A percentile compares a stretch with the other conserved stretches of the same genome.
These are phyloP conservation scores for Artibeus lituratus DNA, from an alignment of 2,797 vertebrate species.

Conservation along the genomic window DNA sequence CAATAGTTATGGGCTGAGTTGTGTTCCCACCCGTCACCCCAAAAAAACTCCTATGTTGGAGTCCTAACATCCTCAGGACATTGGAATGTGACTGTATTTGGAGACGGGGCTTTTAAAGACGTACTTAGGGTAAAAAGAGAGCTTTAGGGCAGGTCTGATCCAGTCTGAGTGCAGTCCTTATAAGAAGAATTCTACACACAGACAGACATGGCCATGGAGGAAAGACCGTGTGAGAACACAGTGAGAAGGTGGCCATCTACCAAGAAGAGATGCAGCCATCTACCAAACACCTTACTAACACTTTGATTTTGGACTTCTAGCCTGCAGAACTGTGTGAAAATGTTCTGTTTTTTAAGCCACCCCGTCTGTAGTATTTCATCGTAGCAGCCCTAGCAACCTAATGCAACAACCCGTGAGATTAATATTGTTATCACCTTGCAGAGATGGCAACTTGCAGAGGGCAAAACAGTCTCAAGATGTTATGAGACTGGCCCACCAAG, in stretches of 20 bases:
- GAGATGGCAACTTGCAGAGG: background rate
- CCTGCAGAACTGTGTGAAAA: background rate
- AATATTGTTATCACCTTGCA: background rate
- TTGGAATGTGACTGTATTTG: background rate
- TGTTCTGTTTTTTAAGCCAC: background rate
- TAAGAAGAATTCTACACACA: background rate
- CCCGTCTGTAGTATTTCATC: background rate
- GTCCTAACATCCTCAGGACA: background rate
- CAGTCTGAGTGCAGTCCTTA: background rate
- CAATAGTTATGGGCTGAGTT: background rate
- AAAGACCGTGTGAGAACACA: background rate
- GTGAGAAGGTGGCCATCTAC: background rate
- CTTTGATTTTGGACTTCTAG: background rate
- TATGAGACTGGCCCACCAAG: background rate
- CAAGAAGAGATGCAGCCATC: background rate
- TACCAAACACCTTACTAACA: background rate
- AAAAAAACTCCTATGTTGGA: background rate
- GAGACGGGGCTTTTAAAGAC: background rate
- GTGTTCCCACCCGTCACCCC: background rate
- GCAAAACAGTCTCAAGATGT: background rate
- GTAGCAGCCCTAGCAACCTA: background rate
- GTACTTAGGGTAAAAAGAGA: background rate
- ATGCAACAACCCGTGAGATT: background rate
- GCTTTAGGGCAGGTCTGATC: background rate
- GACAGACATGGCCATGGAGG: background rate